Evolutionary conservation across 1,140 invertebrate genomes (phyloP).

Genomic region (Meloidogyne floridensis): DNA sequence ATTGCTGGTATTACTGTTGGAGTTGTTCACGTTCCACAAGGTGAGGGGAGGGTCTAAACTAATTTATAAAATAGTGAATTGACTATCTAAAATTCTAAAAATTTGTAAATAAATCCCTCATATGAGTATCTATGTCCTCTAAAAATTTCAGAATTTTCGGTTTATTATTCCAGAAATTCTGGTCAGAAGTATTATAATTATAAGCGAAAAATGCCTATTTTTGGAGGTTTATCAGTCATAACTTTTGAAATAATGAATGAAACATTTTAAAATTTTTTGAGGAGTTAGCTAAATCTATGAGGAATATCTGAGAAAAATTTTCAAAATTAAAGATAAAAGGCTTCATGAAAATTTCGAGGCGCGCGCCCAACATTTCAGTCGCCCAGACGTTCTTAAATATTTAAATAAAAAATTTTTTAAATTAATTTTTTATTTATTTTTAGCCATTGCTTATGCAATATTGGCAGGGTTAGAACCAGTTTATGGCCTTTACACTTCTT

Average conservation of each 20-base stretch:
- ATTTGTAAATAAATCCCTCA: too few species aligned
- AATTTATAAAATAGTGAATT: too few species aligned
- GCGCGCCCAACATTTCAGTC: too few species aligned
- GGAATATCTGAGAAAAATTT: not conserved
- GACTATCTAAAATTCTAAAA: too few species aligned
- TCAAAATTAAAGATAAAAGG: not conserved
- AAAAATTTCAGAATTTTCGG: not conserved
- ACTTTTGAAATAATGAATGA: not conserved
- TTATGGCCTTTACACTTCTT: slow-evolving; percentile 69
- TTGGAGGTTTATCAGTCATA: slow-evolving; percentile 13
- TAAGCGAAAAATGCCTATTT: not conserved
- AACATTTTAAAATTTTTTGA: not conserved
- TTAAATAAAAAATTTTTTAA: too few species aligned
- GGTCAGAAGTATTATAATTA: not conserved
- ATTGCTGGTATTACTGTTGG: slow-evolving; percentile 65
- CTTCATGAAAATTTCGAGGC: too few species aligned
- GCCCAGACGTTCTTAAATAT: too few species aligned
- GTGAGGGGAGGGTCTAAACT: slow-evolving; percentile 4
- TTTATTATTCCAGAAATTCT: not conserved
- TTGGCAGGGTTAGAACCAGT: slow-evolving; percentile 68
- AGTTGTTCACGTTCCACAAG: slow-evolving; percentile 66
- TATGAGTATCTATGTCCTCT: too few species aligned
- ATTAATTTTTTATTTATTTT: slow-evolving; percentile 1
- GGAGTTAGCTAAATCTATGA: too few species aligned
- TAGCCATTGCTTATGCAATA: slow-evolving; percentile 69